Evolutionary conservation across 2,888 invertebrate species (phyloP), one percentile per base, ranked within the genome.

Genomic region (Cosmia pyralina): DNA sequence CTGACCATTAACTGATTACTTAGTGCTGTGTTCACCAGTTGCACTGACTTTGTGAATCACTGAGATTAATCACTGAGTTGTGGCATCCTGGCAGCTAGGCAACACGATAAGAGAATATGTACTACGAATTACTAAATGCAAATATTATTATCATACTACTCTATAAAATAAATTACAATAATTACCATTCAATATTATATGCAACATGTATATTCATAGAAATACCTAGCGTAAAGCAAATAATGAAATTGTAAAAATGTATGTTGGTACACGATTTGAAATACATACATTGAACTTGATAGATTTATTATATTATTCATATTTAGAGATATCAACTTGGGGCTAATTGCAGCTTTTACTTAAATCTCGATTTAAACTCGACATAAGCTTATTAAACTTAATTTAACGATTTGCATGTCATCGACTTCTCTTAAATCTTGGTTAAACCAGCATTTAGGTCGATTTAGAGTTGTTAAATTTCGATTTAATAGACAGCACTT

Each of bases 121-220:
- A n/a, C 7, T 34, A 62, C n/a, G 1, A 69, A 69, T 44, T 13
- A 8, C 50, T 48, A 44, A 69, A 53, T 38, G 5, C 6, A 2
- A 5, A 5, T 38, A 38, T 38, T 52, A 22, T 46, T 7, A 22
- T 38, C 6, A n/a, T 8, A 64, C 10, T 38, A 66, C 5, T 44
- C 19, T n/a, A 44, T 44, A 19, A 22, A 41, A 38, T n/a, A 38
- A 38, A 38, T 38, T 41, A 41, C 8, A 41, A 41, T 41, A 41
- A 41, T 41, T 38, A 64, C 41, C 8, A 68, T 38, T 65, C 3
- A 68, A 64, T 50, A 41, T 65, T 41, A 52, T 66, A 44, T n/a
- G 69, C 28, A 28, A 13, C 34, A 17, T n/a, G 11, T 38, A 15
- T 53, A 68, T 68, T 34, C 34, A 44, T 53, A 67, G 5, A 69